Evolutionary conservation across 2,113 vertebrate species (phyloP), one percentile per base, ranked within the genome.

Genomic region (Engystomops pustulosus): DNA sequence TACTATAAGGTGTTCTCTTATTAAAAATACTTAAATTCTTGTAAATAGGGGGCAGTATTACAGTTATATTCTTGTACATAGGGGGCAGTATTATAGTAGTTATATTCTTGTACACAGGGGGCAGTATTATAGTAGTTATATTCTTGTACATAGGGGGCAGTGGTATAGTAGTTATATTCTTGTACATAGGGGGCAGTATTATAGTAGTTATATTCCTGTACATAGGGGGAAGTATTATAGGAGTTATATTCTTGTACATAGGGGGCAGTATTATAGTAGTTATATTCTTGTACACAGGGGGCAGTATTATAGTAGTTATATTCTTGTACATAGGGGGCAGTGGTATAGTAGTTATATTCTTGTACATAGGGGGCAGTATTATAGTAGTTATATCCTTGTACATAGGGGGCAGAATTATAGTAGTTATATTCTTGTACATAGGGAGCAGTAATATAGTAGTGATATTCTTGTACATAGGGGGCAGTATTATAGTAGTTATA

Each of bases 121-220:
- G 49, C 49, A 53, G 49, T 53, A 53, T 53, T 53, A 53, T 53
- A 53, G 49, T 53, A 53, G 49, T 53, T 53, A n/a, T 53, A 53
- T 53, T 53, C 49, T 53, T 20, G 49, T 53, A 53, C 20, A 53
- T 53, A 53, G 49, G 49, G 23, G 49, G 7, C 55, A 60, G 55
- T 60, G 12, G 11, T 25, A 60, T 60, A 25, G 55, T 11, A 60
- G 55, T 60, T 60, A 25, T 60, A 25, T 14, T 60, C 23, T 60
- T 60, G 55, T 60, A 25, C 23, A 60, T 65, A 32, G 60, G 60
- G n/a, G 0, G 60, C 27, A 32, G 60, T 65, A 65, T 65, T 65
- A 65, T 65, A 65, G 60, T 65, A 65, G 60, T 65, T 65, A 65
- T 65, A 65, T 60, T 60, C 55, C 27, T 60, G 25, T 60, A 60